Evolutionary conservation across 2,797 vertebrate genomes (phyloP).

Genomic region (Podarcis lilfordi): DNA sequence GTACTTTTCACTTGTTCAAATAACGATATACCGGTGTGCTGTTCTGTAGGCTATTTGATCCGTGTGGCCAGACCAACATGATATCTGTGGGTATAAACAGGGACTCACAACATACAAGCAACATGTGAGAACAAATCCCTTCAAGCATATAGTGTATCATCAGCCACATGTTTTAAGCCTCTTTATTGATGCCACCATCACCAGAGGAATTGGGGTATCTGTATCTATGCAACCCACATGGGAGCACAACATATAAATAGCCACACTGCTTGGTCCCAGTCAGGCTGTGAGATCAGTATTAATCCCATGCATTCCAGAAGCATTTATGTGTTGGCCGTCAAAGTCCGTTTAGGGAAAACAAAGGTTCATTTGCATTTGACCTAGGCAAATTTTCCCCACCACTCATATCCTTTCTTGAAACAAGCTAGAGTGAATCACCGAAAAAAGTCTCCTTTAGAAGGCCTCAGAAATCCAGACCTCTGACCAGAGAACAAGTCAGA

Average conservation of each 20-base stretch:
- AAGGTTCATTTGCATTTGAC: neutral
- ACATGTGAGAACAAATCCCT: too few relatives aligned
- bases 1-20: too few relatives aligned
- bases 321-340: neutral
- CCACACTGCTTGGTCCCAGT: neutral
- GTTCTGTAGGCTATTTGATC: too few relatives aligned
- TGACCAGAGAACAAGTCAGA: too few relatives aligned
- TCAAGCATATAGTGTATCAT: too few relatives aligned
- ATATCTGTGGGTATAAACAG: too few relatives aligned
- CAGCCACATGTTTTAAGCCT: too few relatives aligned
- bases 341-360: neutral
- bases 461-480: neutral
- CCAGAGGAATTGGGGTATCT: neutral
- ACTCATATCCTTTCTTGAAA: neutral
- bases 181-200: neutral
- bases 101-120: too few relatives aligned
- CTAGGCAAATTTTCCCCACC: neutral
- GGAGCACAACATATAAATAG: neutral
- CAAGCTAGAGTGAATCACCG: neutral
- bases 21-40: too few relatives aligned
- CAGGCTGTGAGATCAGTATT: neutral
- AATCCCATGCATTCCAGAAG: neutral
- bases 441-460: neutral
- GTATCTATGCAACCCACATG: too few relatives aligned
- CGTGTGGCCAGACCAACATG: too few relatives aligned